These are phyloP conservation scores for Arrhamphus sclerolepis DNA, from an alignment of 2,797 vertebrate genomes.

Conservation along the genomic window DNA sequence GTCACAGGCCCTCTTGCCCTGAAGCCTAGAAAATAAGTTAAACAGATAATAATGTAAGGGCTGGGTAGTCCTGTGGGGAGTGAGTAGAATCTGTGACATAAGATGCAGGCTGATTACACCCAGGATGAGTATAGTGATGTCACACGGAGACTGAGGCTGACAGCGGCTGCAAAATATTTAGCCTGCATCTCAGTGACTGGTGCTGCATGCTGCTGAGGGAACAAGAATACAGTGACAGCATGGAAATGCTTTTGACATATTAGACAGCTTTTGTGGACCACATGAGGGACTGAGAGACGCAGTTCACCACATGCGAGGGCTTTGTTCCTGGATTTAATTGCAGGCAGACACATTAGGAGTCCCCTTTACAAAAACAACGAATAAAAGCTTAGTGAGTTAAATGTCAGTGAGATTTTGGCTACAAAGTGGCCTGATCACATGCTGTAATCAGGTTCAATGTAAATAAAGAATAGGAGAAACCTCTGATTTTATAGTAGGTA, in stretches of 20 bases:
- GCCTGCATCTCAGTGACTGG: slow-evolving; percentile 21
- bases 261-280: slow-evolving; percentile 38
- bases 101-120: slow-evolving; percentile 26
- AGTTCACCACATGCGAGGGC: slow-evolving; percentile 19
- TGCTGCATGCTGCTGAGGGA: slow-evolving; percentile 15
- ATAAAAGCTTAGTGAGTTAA: slow-evolving; percentile 48
- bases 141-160: slow-evolving; percentile 20
- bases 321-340: slow-evolving; percentile 59
- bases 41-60: slow-evolving; percentile 46
- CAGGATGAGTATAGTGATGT: slow-evolving; percentile 21
- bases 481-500: background rate
- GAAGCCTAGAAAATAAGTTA: slow-evolving; percentile 33
- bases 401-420: slow-evolving; percentile 46
- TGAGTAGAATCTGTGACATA: slow-evolving; percentile 26
- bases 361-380: slow-evolving; percentile 68
- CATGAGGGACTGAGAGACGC: slow-evolving; percentile 23
- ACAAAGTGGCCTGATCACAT: slow-evolving; percentile 50
- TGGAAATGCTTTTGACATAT: slow-evolving; percentile 41
- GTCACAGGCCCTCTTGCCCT: slow-evolving; percentile 8
- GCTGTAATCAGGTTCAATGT: slow-evolving; percentile 46
- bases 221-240: slow-evolving; percentile 25
- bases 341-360: slow-evolving; percentile 51
- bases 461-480: slow-evolving; percentile 25
- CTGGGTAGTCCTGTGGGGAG: slow-evolving; percentile 23
- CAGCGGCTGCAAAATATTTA: slow-evolving; percentile 29